phyloP scores from a whole-genome alignment of 1,140 invertebrate genomes.

The Drosophila nikananu region DNA sequence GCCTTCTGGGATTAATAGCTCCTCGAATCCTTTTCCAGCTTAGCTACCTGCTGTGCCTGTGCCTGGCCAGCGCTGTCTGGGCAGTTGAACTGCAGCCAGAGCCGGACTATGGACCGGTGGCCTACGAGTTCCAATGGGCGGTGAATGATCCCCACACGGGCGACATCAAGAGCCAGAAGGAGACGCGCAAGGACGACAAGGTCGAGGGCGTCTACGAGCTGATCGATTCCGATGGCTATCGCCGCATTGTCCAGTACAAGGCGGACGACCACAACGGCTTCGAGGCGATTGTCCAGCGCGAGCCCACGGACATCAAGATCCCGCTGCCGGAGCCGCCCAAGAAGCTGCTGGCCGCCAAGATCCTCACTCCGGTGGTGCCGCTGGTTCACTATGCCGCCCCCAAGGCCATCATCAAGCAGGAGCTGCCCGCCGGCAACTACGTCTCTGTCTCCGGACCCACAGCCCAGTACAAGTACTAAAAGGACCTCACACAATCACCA shows the following conservation, averaged over 20 bases:
- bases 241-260: constrained; percentile 90
- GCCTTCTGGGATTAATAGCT: neutral
- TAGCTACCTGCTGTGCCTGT: constrained; percentile 56
- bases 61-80: constrained; percentile 43
- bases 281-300: constrained; percentile 88
- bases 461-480: constrained; percentile 73
- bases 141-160: constrained; percentile 87
- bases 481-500: neutral
- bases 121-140: constrained; percentile 87
- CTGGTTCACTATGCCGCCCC: constrained; percentile 66
- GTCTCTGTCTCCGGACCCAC: constrained; percentile 76
- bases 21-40: constrained; percentile 28
- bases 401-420: constrained; percentile 59
- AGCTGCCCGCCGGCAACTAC: constrained; percentile 59
- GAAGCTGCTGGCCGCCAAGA: constrained; percentile 75
- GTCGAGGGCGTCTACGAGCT: constrained; percentile 88
- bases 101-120: constrained; percentile 75
- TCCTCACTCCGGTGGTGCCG: constrained; percentile 61
- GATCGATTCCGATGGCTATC: constrained; percentile 89
- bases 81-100: constrained; percentile 61
- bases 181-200: constrained; percentile 87
- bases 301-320: constrained; percentile 86
- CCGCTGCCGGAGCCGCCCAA: constrained; percentile 83
- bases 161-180: constrained; percentile 88
- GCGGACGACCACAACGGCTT: constrained; percentile 90